A percentile compares a stretch with the other conserved stretches of the same genome.
These are phyloP conservation scores for Chelonus insularis DNA, from an alignment of 1,140 invertebrate genomes.

Conservation along the genomic window DNA sequence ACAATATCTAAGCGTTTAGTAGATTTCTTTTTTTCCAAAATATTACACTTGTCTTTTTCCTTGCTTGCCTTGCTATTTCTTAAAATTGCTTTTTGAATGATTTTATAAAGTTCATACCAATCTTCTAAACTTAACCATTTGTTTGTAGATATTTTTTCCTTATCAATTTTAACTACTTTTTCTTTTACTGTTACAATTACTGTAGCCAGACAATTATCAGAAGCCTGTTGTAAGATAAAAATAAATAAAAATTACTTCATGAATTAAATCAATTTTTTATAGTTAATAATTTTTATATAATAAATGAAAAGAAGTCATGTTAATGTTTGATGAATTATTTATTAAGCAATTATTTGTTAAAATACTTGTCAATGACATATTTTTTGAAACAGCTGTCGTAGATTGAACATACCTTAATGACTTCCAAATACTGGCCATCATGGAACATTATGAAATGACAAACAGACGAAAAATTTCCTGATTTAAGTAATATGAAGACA, in stretches of 20 bases:
- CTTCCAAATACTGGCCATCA: slow-evolving; percentile 43
- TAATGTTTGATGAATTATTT: no score
- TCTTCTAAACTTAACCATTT: slow-evolving; percentile 46
- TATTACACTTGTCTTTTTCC: slow-evolving; percentile 12
- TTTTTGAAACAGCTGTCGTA: slow-evolving; percentile 34
- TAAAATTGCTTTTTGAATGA: slow-evolving; percentile 39
- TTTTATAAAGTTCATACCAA: slow-evolving; percentile 40
- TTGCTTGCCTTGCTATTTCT: slow-evolving; percentile 29
- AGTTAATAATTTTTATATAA: no score
- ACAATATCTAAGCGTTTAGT: slow-evolving; percentile 39
- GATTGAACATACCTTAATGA: slow-evolving; percentile 41
- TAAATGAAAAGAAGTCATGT: no score
- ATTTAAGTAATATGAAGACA: no score
- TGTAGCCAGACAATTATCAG: slow-evolving; percentile 40
- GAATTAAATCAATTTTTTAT: no score
- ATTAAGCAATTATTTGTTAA: no score
- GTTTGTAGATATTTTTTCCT: slow-evolving; percentile 38
- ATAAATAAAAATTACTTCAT: background rate
- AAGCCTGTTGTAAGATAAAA: slow-evolving; percentile 33
- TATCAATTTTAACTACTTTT: slow-evolving; percentile 39
- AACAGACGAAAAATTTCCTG: no score
- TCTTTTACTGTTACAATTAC: slow-evolving; percentile 44
- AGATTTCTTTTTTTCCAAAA: slow-evolving; percentile 36
- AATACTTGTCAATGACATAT: no score
- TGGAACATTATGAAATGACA: slow-evolving; percentile 36